Conservation (phyloP, 1,140 invertebrate genomes). For the Brachionus manjavacas region DNA sequence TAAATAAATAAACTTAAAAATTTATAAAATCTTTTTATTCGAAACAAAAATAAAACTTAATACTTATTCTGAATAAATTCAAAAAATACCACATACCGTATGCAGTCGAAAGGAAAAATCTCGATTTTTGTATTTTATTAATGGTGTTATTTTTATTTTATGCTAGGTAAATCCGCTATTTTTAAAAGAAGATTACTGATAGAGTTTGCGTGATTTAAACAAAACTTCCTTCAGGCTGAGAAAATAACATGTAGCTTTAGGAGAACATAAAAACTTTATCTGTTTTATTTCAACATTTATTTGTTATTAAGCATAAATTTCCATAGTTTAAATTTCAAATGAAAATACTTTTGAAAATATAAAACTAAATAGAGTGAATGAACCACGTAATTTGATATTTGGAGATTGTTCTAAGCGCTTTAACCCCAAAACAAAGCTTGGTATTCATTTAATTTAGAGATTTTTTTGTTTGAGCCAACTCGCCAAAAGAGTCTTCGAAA, state of each 20-base stretch:
- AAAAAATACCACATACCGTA: background rate
- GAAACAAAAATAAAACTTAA: background rate
- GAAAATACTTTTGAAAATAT: background rate
- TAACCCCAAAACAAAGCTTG: background rate
- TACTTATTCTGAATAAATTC: background rate
- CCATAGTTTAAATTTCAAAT: background rate
- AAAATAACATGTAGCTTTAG: background rate
- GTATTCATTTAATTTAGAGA: background rate
- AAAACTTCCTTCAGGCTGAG: background rate
- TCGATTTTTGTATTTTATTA: background rate
- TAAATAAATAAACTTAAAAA: background rate
- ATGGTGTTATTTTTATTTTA: background rate
- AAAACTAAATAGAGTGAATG: background rate
- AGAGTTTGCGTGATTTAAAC: background rate
- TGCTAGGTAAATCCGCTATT: background rate
- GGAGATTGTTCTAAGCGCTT: background rate
- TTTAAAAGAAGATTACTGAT: background rate
- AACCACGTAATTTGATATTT: background rate
- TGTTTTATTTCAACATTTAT: background rate
- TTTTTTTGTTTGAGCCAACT: background rate
- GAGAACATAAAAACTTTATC: background rate
- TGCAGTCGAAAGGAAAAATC: background rate
- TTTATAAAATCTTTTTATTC: background rate
- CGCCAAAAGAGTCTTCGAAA: background rate
- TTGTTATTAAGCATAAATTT: background rate